A percentile compares a stretch with the other conserved stretches of the same genome.
phyloP scores from a whole-genome alignment of 23 tunicate genomes.

The Corella eumyota region DNA sequence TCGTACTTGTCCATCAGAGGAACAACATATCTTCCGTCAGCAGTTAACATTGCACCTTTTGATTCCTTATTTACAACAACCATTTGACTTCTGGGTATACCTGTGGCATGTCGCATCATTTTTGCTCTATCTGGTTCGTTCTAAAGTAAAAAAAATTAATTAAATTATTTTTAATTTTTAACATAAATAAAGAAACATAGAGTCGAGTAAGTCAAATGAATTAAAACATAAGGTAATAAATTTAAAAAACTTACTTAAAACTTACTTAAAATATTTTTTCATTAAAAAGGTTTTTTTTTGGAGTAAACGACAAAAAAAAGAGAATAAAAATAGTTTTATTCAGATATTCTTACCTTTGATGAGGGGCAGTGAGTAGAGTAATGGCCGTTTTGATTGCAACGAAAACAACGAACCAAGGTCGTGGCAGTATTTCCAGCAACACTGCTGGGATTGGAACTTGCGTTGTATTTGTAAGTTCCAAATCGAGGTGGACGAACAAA shows the following conservation, averaged over 20 bases:
- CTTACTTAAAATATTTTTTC: background rate
- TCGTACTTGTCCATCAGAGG: conserved; percentile 89
- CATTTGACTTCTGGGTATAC: conserved; percentile 91
- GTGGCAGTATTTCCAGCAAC: conserved; percentile 11
- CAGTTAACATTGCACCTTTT: conserved; percentile 69
- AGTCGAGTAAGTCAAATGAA: no score
- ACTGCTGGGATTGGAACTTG: background rate
- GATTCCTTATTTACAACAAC: conserved; percentile 59
- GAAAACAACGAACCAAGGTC: conserved; percentile 54
- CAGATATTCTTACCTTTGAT: conserved; percentile 23
- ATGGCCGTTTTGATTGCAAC: conserved; percentile 83
- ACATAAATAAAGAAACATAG: no score
- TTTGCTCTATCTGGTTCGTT: conserved; percentile 14
- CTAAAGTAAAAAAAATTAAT: conserved; percentile 4
- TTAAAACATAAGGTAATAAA: no score
- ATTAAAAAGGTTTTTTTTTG: background rate
- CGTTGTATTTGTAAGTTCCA: conserved; percentile 61
- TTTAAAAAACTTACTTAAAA: no score
- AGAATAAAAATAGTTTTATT: background rate
- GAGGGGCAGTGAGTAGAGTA: conserved; percentile 74
- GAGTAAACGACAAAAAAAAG: background rate
- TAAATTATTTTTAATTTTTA: background rate
- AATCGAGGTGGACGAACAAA: conserved; percentile 52
- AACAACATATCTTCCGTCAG: conserved; percentile 89
- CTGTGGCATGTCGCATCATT: conserved; percentile 68